phyloP scores from a whole-genome alignment of 2,113 vertebrate species.

The Podarcis muralis region DNA sequence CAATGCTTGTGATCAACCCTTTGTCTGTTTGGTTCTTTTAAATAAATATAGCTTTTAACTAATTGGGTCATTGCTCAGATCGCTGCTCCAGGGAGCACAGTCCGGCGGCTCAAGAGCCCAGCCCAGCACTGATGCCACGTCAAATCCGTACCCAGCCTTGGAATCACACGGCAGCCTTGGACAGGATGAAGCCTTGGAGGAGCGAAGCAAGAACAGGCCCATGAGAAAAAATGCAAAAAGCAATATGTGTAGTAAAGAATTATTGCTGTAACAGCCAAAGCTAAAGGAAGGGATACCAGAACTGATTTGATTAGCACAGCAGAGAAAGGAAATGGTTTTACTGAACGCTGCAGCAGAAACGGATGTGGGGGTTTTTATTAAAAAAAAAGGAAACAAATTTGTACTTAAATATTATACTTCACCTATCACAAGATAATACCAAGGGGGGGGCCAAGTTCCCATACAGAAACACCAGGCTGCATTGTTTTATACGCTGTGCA shows the following conservation, averaged over 20 bases:
- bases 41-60: conserved; percentile 21
- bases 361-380: background rate
- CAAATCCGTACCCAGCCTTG: background rate
- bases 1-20: background rate
- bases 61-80: conserved; percentile 26
- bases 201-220: background rate
- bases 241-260: background rate
- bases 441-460: background rate
- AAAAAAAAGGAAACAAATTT: background rate
- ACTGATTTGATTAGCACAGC: conserved; percentile 25
- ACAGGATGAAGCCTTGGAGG: background rate
- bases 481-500: conserved; percentile 8
- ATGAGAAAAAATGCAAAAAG: background rate
- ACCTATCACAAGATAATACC: conserved; percentile 6
- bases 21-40: conserved; percentile 22
- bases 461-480: background rate
- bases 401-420: conserved; percentile 32
- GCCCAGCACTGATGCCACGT: background rate
- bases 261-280: background rate
- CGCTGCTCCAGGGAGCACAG: background rate
- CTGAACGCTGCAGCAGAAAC: background rate
- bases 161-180: background rate
- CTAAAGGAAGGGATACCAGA: background rate
- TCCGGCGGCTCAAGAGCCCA: background rate
- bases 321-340: conserved; percentile 11